Percentiles rank a stretch among this genome's conserved stretches.
phyloP scores from a whole-genome alignment of 2,113 vertebrate genomes.

The Engraulis encrasicolus region DNA sequence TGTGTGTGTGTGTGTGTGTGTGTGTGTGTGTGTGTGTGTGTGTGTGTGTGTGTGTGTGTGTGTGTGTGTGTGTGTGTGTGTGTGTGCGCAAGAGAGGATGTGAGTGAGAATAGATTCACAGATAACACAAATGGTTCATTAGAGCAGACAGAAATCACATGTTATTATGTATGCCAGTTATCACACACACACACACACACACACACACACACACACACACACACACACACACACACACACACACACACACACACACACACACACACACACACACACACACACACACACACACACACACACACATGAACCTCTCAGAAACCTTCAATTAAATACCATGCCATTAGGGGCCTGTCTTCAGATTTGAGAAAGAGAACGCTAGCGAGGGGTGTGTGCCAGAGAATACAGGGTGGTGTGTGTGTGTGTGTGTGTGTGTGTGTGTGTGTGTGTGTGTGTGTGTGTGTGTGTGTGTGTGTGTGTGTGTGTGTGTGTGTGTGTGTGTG shows the following conservation, averaged over 20 bases:
- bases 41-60: slow-evolving; percentile 15
- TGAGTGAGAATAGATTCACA: slow-evolving; percentile 30
- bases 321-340: not conserved
- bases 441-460: too few relatives aligned
- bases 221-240: not conserved
- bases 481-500: slow-evolving; percentile 3
- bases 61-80: slow-evolving; percentile 13
- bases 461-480: not conserved
- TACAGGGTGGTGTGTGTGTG: not conserved
- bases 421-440: slow-evolving; percentile 2
- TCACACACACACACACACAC: slow-evolving; percentile 22
- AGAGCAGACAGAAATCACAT: slow-evolving; percentile 56
- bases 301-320: not conserved
- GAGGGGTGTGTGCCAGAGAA: too few relatives aligned
- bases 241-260: slow-evolving; percentile 13
- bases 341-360: not conserved
- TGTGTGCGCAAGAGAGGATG: not conserved
- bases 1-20: not conserved
- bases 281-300: not conserved
- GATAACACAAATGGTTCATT: slow-evolving; percentile 53
- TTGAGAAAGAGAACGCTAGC: too few relatives aligned
- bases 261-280: not conserved
- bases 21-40: slow-evolving; percentile 26
- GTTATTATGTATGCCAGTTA: slow-evolving; percentile 51
- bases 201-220: slow-evolving; percentile 26